Base-by-base conservation (phyloP, 2,113 vertebrate genomes). In the Saguinus imperator region DNA sequence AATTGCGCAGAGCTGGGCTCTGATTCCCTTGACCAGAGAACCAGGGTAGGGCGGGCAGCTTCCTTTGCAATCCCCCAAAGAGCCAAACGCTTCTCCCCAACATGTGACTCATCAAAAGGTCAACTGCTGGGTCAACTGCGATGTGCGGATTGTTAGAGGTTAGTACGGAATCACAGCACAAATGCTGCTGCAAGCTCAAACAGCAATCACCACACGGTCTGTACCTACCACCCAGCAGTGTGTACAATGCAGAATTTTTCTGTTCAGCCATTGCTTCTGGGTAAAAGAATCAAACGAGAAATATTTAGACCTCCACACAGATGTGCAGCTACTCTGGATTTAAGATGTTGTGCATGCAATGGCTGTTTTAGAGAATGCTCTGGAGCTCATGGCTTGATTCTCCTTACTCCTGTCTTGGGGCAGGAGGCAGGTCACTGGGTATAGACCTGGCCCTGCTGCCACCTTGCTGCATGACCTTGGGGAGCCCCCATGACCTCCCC, bases 201-300 rank as follows among this genome's bases (percentile, higher is more conserved):
- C 0, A 0, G 48, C 29, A 29, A 27, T 43, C 1, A 0, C 37
- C 75, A 48, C 37, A 6, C 29, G 0, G 55, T 5, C 14, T 73
- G 93, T 45, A 98, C 96, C 94, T 97, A 97, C 97, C 96, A 20
- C 96, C 96, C 80, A 97, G 92, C 64, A 95, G 57, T 0, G 64
- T 52, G 90, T 96, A 98, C 64, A 91, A 17, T 0, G n/a, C 70
- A 0, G 82, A 10, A 25, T 14, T 73, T 57, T 45, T 82, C 82
- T 77, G 96, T 79, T 70, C 93, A n/a, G 94, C 68, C 50, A 45
- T 37, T 6, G 75, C 89, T 70, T 96, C 97, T 97, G 76, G 70
- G 84, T 50, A 55, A 82, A 37, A 89, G 91, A 94, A 91, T n/a
- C 80, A 97, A 77, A 95, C 0, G 40, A 85, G 35, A 95, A 81